These are phyloP conservation scores for Tangara arthus DNA, from an alignment of 2,797 vertebrate species.

Conservation along the genomic window DNA sequence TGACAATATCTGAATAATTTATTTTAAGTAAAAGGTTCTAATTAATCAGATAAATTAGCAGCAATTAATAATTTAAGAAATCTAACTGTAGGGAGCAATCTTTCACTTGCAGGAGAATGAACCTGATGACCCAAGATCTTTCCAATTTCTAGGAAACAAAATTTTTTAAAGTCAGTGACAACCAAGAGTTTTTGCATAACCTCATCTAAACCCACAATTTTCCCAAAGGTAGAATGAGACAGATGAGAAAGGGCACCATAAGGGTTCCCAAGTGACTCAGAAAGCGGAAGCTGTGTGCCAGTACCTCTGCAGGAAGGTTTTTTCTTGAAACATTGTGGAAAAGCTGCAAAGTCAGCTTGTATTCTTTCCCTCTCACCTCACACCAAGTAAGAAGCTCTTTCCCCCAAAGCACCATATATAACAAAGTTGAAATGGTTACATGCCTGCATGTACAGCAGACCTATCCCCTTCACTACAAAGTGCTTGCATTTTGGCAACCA, in stretches of 20 bases:
- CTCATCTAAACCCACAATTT: background rate
- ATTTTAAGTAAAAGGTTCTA: slow-evolving; percentile 40
- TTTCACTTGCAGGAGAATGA: background rate
- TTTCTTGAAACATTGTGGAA: background rate
- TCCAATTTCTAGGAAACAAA: slow-evolving; percentile 26
- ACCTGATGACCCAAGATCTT: background rate
- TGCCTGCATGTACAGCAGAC: background rate
- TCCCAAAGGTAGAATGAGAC: background rate
- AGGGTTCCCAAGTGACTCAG: background rate
- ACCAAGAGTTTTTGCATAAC: background rate
- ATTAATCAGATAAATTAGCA: slow-evolving; percentile 49
- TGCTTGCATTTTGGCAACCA: background rate
- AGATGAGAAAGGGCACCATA: background rate
- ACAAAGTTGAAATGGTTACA: background rate
- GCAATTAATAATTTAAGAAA: slow-evolving; percentile 49
- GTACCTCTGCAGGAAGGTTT: background rate
- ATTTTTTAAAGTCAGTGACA: background rate
- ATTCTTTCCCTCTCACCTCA: background rate
- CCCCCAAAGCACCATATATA: background rate
- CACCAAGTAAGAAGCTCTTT: background rate
- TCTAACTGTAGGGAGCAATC: background rate
- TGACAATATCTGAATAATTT: slow-evolving; percentile 49
- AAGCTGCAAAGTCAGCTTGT: background rate
- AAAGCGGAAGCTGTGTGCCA: background rate
- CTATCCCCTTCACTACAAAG: background rate